Base-by-base conservation (phyloP, 2,797 vertebrate genomes). In the Erethizon dorsatum region DNA sequence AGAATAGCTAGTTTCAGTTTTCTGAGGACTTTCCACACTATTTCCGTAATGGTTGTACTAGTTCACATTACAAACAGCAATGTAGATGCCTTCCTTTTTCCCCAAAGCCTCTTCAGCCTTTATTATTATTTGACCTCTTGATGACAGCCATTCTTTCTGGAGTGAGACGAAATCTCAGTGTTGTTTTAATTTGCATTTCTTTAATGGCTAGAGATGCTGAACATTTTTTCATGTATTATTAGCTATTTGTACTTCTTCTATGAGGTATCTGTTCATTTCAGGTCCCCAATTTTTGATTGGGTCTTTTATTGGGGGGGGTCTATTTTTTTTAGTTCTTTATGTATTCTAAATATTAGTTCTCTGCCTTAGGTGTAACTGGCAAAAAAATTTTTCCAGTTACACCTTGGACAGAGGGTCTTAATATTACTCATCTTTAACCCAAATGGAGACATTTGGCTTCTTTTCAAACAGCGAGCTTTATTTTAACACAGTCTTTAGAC, bases 391-490 rank as follows among this genome's bases (percentile, higher is more conserved):
- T 77, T 28, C 73, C 45, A 47, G 41, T 24, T 75, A 75, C 45
- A 47, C 24, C 24, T 47, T 5, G 11, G 71, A 28, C 41, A 47
- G 41, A 47, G 22, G 24, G 73, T 28, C 45, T 47, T 47, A 47
- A 28, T 75, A 15, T 7, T 45, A 41, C 41, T 73, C 45, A 47
- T 26, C 22, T 6, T 24, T 24, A 61, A 83, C 37, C 37, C 57
- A 83, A 47, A 33, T 61, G 47, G 71, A 82, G 52, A 80, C 59
- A 69, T 12, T 2, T 37, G 65, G 52, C 17, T 79, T 93, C 41
- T 92, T 85, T 78, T 95, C 31, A 41, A 63, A 87, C 78, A 59
- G 59, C 31, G 24, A 65, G 78, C 47, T 92, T 67, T 57, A 31
- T 10, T 85, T 80, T 77, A 80, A 54, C n/a, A 33, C 22, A 20